phyloP scores from a whole-genome alignment of 1,140 invertebrate genomes.

The Drosophila carrolli region DNA sequence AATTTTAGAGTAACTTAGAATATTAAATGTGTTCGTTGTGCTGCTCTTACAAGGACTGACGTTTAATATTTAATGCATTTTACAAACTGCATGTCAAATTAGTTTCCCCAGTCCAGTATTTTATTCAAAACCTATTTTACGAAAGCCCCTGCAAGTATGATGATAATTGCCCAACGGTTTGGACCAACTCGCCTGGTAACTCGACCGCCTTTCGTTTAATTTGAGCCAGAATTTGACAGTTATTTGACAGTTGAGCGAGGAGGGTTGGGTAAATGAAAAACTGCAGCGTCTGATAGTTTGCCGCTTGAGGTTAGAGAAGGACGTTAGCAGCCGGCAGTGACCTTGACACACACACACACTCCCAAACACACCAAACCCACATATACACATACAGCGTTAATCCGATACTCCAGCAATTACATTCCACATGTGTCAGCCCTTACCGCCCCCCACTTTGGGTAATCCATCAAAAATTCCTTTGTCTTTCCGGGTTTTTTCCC shows the following conservation, averaged over 20 bases:
- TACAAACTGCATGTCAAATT: conserved; percentile 25
- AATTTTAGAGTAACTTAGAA: neutral
- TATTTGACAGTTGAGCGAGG: conserved; percentile 62
- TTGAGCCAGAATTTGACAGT: conserved; percentile 75
- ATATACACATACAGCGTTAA: conserved; percentile 3
- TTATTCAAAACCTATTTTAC: neutral
- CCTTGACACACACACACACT: conserved; percentile 14
- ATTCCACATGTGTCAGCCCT: conserved; percentile 44
- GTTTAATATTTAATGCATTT: conserved; percentile 19
- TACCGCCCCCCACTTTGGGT: conserved; percentile 30
- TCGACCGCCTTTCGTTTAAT: conserved; percentile 59
- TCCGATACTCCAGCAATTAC: conserved; percentile 44
- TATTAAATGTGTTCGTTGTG: neutral
- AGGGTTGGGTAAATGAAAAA: conserved; percentile 11
- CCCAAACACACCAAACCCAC: neutral
- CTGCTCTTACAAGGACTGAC: neutral
- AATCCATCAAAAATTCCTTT: conserved; percentile 54
- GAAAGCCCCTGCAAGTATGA: neutral
- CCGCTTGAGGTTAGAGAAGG: conserved; percentile 9
- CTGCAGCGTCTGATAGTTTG: conserved; percentile 23
- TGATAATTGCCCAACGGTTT: conserved; percentile 21
- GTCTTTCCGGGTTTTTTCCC: conserved; percentile 16
- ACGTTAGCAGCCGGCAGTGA: conserved; percentile 12
- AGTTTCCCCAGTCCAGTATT: neutral
- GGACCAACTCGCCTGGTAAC: conserved; percentile 3